Percentiles rank a stretch among this genome's conserved stretches.
phyloP scores from a whole-genome alignment of 2,797 vertebrate genomes.

The Darevskia mixta region DNA sequence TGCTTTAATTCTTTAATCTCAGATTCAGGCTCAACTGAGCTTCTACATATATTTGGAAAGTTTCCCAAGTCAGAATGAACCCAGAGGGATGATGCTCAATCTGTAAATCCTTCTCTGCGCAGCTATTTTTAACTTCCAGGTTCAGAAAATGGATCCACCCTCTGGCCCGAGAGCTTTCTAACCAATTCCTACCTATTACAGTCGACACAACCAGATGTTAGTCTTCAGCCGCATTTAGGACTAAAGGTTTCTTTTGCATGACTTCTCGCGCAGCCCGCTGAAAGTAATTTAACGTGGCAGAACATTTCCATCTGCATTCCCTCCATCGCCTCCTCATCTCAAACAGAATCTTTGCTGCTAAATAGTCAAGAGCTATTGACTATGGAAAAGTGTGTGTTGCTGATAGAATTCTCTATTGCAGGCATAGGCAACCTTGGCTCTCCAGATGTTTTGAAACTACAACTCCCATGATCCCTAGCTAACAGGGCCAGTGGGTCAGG shows the following conservation, averaged over 20 bases:
- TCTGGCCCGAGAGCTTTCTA: conserved; percentile 56
- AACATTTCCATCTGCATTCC: not conserved
- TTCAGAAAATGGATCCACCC: conserved; percentile 61
- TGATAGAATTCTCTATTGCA: not conserved
- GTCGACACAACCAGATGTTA: conserved; percentile 33
- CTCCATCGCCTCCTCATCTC: conserved; percentile 34
- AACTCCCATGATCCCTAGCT: too few relatives aligned
- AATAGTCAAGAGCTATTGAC: not conserved
- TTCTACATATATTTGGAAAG: conserved; percentile 57
- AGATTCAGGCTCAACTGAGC: conserved; percentile 51
- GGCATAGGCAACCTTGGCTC: too few relatives aligned
- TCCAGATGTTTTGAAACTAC: too few relatives aligned
- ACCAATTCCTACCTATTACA: conserved; percentile 20
- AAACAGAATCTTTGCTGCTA: not conserved
- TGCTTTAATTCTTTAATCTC: conserved; percentile 69
- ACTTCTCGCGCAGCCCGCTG: conserved; percentile 32
- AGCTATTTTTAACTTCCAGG: conserved; percentile 68
- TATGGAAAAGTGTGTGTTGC: not conserved
- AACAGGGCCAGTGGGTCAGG: too few relatives aligned
- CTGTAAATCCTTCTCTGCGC: conserved; percentile 70
- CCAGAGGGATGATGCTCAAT: conserved; percentile 64
- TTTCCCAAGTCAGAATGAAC: conserved; percentile 68
- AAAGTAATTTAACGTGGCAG: conserved; percentile 53
- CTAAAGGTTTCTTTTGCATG: conserved; percentile 13
- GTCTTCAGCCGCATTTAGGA: conserved; percentile 40